phyloP scores from a whole-genome alignment of 1,140 invertebrate species.

The Drosophila micromelanica region DNA sequence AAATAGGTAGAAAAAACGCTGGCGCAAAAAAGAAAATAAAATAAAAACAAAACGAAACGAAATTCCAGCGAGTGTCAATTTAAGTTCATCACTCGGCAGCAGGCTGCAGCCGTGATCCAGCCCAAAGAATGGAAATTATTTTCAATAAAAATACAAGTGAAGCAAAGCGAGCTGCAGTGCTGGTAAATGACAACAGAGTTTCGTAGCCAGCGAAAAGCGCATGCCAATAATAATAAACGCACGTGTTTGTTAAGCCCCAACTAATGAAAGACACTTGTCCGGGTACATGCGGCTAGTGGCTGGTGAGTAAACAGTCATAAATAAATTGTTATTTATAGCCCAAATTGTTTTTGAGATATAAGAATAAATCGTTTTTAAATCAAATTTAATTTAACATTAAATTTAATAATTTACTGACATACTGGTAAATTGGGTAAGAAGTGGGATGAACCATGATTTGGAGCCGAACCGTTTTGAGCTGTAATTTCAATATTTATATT shows the following conservation, averaged over 20 bases:
- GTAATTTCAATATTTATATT: too few relatives aligned
- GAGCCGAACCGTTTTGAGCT: too few relatives aligned
- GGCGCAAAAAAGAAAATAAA: slow-evolving; percentile 14
- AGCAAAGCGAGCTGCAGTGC: slow-evolving; percentile 4
- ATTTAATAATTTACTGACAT: too few relatives aligned
- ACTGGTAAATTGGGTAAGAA: too few relatives aligned
- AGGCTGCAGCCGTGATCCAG: not conserved
- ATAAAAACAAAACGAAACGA: slow-evolving; percentile 53
- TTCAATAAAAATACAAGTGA: slow-evolving; percentile 46
- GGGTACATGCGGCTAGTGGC: not conserved
- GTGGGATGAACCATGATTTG: too few relatives aligned
- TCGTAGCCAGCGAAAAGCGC: slow-evolving; percentile 24
- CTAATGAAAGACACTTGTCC: not conserved
- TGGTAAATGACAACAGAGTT: slow-evolving; percentile 17
- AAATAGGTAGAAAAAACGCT: slow-evolving; percentile 59
- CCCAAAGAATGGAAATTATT: slow-evolving; percentile 50
- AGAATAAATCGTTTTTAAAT: too few relatives aligned
- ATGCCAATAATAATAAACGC: slow-evolving; percentile 49
- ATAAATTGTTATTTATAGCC: too few relatives aligned
- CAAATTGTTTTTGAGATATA: too few relatives aligned
- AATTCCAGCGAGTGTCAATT: slow-evolving; percentile 66
- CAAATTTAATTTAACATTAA: too few relatives aligned
- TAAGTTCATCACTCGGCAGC: slow-evolving; percentile 65
- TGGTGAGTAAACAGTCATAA: too few relatives aligned
- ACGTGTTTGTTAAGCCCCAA: slow-evolving; percentile 10